These are phyloP conservation scores for Nineta flava DNA, from an alignment of 2,888 invertebrate species.

Conservation along the genomic window DNA sequence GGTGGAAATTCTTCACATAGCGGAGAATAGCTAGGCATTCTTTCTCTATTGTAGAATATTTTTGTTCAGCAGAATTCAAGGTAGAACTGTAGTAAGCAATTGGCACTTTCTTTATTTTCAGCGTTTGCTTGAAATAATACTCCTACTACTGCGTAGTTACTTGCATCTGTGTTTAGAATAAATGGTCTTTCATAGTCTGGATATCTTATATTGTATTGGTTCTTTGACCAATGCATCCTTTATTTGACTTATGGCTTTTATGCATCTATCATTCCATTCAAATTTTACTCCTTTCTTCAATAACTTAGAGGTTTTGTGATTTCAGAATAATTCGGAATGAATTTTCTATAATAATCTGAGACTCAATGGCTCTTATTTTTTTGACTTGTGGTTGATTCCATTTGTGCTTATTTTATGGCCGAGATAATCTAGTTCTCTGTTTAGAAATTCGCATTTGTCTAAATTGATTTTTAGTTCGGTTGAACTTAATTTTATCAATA, in stretches of 20 bases:
- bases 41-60: neutral
- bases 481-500: conserved; percentile 13
- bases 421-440: neutral
- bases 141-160: neutral
- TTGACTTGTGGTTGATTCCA: neutral
- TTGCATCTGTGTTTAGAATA: neutral
- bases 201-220: neutral
- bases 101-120: neutral
- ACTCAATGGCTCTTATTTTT: neutral
- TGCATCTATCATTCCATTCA: neutral
- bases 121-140: neutral
- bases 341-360: neutral
- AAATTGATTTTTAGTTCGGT: neutral
- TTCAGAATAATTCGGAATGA: neutral
- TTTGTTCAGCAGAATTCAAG: neutral
- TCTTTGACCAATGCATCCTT: neutral
- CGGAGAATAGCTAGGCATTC: neutral
- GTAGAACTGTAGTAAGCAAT: neutral
- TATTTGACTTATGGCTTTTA: neutral
- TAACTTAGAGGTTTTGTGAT: neutral
- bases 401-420: neutral
- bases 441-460: neutral
- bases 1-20: neutral
- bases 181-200: neutral
- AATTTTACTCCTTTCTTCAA: neutral